phyloP scores from a whole-genome alignment of 1,140 invertebrate species.

The Bursaphelenchus mucronatus region DNA sequence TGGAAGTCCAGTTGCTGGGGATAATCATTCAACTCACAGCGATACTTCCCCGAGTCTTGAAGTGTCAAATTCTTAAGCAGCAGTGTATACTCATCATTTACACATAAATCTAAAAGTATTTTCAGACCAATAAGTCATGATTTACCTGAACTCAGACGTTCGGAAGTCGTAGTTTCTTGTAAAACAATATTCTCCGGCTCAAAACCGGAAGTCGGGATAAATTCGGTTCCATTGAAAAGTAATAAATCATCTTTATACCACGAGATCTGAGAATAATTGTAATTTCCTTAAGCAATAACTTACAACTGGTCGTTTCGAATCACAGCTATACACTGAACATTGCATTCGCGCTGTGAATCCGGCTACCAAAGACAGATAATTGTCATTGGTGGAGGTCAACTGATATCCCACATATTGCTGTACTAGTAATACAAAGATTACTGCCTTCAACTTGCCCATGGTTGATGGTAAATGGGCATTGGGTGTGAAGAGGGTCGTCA shows the following conservation, averaged over 20 bases:
- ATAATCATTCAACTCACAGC: constrained; percentile 32
- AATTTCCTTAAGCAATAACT: constrained; percentile 10
- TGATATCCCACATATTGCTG: neutral
- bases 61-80: constrained; percentile 38
- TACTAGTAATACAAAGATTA: no score
- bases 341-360: constrained; percentile 42
- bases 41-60: constrained; percentile 39
- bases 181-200: constrained; percentile 39
- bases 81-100: constrained; percentile 41
- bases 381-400: constrained; percentile 37
- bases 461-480: no score
- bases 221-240: constrained; percentile 45
- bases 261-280: constrained; percentile 28
- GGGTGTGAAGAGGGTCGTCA: no score
- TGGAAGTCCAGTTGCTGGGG: constrained; percentile 49
- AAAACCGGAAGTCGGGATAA: constrained; percentile 40
- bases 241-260: constrained; percentile 46
- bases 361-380: constrained; percentile 34
- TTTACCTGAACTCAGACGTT: constrained; percentile 16
- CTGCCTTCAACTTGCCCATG: no score
- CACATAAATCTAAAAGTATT: constrained; percentile 31
- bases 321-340: constrained; percentile 31
- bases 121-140: neutral
- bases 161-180: constrained; percentile 21
- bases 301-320: constrained; percentile 5